Base-by-base conservation (phyloP, 2,797 vertebrate species). In the Naso thynnoides region DNA sequence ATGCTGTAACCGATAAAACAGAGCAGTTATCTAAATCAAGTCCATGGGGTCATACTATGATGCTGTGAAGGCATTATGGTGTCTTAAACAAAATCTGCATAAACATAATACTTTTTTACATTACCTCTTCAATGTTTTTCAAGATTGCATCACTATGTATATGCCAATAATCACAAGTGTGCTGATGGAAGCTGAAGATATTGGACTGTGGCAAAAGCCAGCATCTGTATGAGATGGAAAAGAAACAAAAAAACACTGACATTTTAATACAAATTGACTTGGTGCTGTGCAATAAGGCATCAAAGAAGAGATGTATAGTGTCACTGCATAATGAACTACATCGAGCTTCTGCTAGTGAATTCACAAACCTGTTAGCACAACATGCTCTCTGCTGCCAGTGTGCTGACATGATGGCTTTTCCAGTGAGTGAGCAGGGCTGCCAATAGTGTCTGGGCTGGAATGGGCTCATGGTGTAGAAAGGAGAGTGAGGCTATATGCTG, bases 401-500 rank as follows among this genome's bases (percentile, higher is more conserved):
- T 94, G 94, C 94, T 93, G 94, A 95, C 93, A 90, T 92, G 90
- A 91, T 90, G 91, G 86, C 91, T 94, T 94, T 94, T 94, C 92
- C 90, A 93, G 90, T 91, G 88, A 94, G 86, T 91, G 94, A 95
- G 88, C 88, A 88, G 86, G 73, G 62, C 83, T 93, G 90, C 91
- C 92, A 93, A 89, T 91, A 93, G 86, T 83, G 91, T 94, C 92
- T 92, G 88, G 85, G 89, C 84, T 82, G 86, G 77, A 93, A 89
- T 87, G 79, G 85, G 84, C 88, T 90, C 61, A 41, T 60, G 80
- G 76, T 72, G 80, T 83, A 78, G 88, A 86, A 80, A 86, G 81
- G 72, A 86, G 86, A 78, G 85, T 31, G 83, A 73, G 84, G 78
- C 83, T 84, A 76, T 82, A 62, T 78, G 86, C 84, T 70, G 75